Conservation (phyloP, 2,797 vertebrate genomes). For the Heterohyrax brucei region DNA sequence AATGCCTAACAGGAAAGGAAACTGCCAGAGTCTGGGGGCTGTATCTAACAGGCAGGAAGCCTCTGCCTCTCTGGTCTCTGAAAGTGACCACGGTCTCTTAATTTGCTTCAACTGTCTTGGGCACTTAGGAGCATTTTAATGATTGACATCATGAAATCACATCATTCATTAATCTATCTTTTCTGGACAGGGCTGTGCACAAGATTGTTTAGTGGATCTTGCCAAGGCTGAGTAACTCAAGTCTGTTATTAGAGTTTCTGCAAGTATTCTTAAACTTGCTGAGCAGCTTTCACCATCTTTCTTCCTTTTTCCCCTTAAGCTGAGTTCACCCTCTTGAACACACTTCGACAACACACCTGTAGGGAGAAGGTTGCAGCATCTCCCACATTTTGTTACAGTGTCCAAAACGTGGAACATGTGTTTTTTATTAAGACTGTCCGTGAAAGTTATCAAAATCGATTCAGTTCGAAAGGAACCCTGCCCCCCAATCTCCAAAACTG, state of each 20-base stretch:
- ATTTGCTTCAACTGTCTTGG: conserved; percentile 25
- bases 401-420: not conserved
- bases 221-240: not conserved
- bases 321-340: not conserved
- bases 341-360: not conserved
- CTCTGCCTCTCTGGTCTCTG: not conserved
- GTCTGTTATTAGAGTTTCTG: not conserved
- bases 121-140: conserved; percentile 55
- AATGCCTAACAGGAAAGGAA: conserved; percentile 6
- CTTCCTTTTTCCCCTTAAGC: not conserved
- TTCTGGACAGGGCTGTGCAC: conserved; percentile 21
- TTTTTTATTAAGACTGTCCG: conserved; percentile 7
- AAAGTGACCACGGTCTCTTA: conserved; percentile 17
- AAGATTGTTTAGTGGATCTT: not conserved
- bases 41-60: conserved; percentile 45
- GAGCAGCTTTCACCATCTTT: not conserved
- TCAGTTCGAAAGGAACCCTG: conserved; percentile 42
- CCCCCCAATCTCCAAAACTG: conserved; percentile 7
- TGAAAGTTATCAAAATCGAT: conserved; percentile 39
- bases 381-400: not conserved
- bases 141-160: conserved; percentile 60
- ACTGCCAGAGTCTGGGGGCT: not conserved
- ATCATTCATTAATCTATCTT: conserved; percentile 22
- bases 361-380: not conserved
- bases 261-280: not conserved